Evolutionary conservation across 92 coral and sea anemone genomes (phyloP), one percentile per base, ranked within the genome.

Genomic region (Pocillopora meandrina): DNA sequence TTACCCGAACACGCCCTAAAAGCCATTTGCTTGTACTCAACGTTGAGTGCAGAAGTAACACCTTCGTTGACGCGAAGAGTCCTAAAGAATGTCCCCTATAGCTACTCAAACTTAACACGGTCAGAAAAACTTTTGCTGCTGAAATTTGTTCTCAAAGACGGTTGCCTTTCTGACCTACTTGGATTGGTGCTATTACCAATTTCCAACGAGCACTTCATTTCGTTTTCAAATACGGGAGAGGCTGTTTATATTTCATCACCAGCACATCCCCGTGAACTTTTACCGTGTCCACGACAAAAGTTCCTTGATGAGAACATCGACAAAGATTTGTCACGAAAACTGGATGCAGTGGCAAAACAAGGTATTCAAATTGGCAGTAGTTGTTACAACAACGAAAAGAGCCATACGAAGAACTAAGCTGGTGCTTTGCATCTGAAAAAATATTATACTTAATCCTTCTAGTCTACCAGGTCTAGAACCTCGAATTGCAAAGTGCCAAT

Each of bases 141-240:
- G 70, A 72, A 73, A 52, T 95, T 82, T 80, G 75, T 92, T 70
- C 78, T 95, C 23, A 61, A 81, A n/a, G 98, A 92, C 57, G 47
- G 74, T 12, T 52, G 77, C 34, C 78, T 71, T 79, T 65, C 67
- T 4, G 89, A 88, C 8, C 90, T 95, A 12, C 55, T 55, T 20
- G 98, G 91, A 36, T 77, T 95, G 36, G 87, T 87, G 52, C 88
- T 95, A 18, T 84, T 95, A 9, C 98, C 98, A 1, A 73, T 93
- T 52, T 81, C 95, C 34, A 81, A 83, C 74, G 90, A 86, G 72
- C 55, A 35, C 10, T 93, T 95, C 65, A 61, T 82, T 47, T 57
- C 77, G 19, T 95, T 95, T 84, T 77, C 79, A 9, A 68, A 66
- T 16, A 14, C 59, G 9, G 34, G 26, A 57, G 82, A 66, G 31